Evolutionary conservation across 2,113 vertebrate species (phyloP).

Genomic region (Oenanthe melanoleuca): DNA sequence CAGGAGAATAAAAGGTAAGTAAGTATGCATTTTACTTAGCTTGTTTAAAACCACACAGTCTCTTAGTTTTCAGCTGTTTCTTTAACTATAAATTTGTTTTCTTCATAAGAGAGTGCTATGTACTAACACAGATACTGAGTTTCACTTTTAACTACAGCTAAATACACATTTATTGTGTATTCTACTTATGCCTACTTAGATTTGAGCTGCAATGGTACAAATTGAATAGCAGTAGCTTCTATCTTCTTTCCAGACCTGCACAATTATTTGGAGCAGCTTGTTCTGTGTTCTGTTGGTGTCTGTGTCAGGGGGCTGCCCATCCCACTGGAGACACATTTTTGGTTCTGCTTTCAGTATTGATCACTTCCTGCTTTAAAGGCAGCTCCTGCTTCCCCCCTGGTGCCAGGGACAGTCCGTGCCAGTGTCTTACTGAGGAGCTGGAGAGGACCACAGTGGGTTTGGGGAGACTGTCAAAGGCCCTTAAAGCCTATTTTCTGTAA

Average conservation of each 20-base stretch:
- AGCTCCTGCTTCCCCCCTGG: not conserved
- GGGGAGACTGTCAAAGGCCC: not conserved
- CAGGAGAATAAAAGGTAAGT: slow-evolving; percentile 70
- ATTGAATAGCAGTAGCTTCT: not conserved
- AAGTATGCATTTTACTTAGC: slow-evolving; percentile 27
- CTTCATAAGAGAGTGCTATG: not conserved
- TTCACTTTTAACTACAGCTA: not conserved
- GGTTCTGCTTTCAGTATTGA: not conserved
- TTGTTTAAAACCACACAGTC: slow-evolving; percentile 54
- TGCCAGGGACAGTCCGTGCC: not conserved
- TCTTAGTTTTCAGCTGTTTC: slow-evolving; percentile 16
- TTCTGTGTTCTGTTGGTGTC: not conserved
- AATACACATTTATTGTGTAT: not conserved
- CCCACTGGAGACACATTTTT: not conserved
- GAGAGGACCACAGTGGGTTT: not conserved
- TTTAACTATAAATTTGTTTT: slow-evolving; percentile 33
- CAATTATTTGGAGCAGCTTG: not conserved
- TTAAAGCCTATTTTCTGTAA: not conserved
- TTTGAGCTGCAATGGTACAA: not conserved
- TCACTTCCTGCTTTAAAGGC: not conserved
- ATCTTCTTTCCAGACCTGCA: not conserved
- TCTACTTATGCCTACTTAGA: not conserved
- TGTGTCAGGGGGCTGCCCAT: not conserved
- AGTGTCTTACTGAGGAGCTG: fast-evolving
- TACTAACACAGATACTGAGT: not conserved